phyloP scores from a whole-genome alignment of 2,888 invertebrate species.

The Eudemis profundana region DNA sequence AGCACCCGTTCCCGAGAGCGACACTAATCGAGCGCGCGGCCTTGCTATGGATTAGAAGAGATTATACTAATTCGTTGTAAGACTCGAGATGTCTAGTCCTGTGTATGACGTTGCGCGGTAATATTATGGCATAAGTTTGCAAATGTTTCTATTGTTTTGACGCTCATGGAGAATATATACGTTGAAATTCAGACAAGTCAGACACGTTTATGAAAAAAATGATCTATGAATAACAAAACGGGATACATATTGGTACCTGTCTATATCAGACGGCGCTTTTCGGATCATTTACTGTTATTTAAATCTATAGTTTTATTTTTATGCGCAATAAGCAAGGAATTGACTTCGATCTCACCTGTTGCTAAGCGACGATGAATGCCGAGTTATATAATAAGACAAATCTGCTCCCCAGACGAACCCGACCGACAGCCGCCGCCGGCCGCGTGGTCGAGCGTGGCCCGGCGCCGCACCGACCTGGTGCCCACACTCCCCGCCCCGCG shows the following conservation, averaged over 20 bases:
- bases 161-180: background rate
- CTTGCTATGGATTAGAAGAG: conserved; percentile 61
- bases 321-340: no score
- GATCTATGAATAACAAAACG: no score
- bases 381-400: background rate
- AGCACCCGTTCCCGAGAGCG: conserved; percentile 2
- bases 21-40: conserved; percentile 51
- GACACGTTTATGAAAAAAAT: no score
- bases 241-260: no score
- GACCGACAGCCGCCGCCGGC: conserved; percentile 80
- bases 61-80: conserved; percentile 61
- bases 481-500: conserved; percentile 91
- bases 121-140: background rate
- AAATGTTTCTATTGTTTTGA: background rate
- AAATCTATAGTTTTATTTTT: no score
- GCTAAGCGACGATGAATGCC: no score
- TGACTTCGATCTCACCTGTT: no score
- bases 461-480: conserved; percentile 95
- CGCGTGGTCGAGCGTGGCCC: conserved; percentile 91
- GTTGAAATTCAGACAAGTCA: no score
- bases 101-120: conserved; percentile 10
- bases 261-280: no score
- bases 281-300: no score
- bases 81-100: conserved; percentile 44
- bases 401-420: conserved; percentile 68